Conservation (phyloP, 1,140 invertebrate species). For the Tribolium madens region DNA sequence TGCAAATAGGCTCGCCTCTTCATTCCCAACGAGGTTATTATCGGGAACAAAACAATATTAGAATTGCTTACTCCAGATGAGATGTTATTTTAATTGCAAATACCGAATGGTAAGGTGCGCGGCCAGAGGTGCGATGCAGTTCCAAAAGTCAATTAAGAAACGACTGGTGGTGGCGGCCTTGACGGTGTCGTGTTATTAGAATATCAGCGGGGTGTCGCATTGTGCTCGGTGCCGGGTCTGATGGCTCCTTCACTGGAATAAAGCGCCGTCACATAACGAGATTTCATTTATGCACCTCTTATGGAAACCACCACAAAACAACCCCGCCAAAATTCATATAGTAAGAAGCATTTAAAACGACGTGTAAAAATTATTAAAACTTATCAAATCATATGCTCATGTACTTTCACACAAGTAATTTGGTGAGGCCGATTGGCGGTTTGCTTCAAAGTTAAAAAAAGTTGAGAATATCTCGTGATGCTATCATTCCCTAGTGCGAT, state of each 20-base stretch:
- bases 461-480: constrained; percentile 10
- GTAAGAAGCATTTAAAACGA: too few species aligned
- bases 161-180: constrained; percentile 56
- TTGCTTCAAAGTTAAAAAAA: neutral
- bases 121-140: constrained; percentile 52
- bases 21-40: neutral
- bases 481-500: constrained; percentile 38
- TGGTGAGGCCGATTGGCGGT: too few species aligned
- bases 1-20: neutral
- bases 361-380: too few species aligned
- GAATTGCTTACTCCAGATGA: neutral
- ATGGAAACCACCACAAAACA: constrained; percentile 17
- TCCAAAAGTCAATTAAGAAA: constrained; percentile 59
- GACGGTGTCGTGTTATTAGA: constrained; percentile 58
- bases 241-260: constrained; percentile 36
- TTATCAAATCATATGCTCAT: too few species aligned
- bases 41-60: constrained; percentile 10
- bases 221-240: constrained; percentile 48
- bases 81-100: constrained; percentile 52
- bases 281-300: constrained; percentile 39
- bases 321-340: constrained; percentile 10
- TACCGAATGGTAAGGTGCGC: constrained; percentile 17
- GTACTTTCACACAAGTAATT: constrained; percentile 1
- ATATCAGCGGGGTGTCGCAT: constrained; percentile 54
- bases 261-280: constrained; percentile 36